A percentile compares a stretch with the other conserved stretches of the same genome.
Evolutionary conservation across 2,113 vertebrate genomes (phyloP).

Genomic region (Chamaea fasciata): DNA sequence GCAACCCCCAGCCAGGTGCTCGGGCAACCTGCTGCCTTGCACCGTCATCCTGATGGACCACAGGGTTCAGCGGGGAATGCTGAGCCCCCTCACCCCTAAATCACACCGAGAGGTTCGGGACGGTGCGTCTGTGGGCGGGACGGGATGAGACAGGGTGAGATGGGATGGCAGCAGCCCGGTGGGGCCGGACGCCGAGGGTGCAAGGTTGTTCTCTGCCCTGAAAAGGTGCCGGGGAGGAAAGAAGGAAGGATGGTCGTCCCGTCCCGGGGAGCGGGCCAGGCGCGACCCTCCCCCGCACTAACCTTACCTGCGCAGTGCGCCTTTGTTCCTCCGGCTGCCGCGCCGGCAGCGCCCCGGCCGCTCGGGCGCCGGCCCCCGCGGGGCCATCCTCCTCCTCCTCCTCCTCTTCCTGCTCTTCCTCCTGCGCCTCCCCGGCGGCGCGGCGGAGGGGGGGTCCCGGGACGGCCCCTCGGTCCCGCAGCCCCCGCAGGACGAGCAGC

Average conservation of each 20-base stretch:
- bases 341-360: neutral
- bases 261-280: neutral
- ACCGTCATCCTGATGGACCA: neutral
- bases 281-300: neutral
- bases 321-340: conserved; percentile 16
- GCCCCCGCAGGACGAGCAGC: neutral
- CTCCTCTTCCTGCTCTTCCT: neutral
- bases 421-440: neutral
- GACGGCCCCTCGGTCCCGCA: neutral
- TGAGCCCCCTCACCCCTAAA: neutral
- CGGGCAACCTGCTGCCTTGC: neutral
- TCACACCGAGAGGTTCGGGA: neutral
- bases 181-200: neutral
- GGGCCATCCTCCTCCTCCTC: neutral
- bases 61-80: neutral
- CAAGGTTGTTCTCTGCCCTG: neutral
- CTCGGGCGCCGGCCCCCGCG: neutral
- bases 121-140: neutral
- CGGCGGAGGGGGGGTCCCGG: neutral
- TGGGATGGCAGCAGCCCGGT: neutral
- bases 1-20: neutral
- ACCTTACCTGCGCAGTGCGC: conserved; percentile 16
- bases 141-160: neutral
- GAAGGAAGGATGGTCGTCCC: neutral
- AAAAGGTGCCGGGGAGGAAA: neutral